A percentile compares a stretch with the other conserved stretches of the same genome.
Conservation (phyloP, 2,888 invertebrate species). For the Lymantria monacha region DNA sequence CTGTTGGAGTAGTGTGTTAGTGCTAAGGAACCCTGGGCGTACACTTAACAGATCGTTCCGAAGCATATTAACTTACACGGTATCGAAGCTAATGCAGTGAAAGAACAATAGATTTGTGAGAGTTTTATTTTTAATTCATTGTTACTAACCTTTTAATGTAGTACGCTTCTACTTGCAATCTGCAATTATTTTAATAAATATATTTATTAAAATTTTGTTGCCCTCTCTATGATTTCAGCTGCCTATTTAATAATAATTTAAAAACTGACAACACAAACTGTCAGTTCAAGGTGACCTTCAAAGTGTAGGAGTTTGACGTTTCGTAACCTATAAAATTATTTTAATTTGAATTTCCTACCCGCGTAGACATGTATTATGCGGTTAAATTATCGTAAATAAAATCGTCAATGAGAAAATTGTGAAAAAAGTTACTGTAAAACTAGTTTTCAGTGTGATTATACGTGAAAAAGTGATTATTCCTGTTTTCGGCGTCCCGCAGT, state of each 20-base stretch:
- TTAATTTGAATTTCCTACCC: constrained; percentile 72
- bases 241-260: not conserved
- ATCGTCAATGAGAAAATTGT: constrained; percentile 38
- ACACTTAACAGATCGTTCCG: too few species aligned
- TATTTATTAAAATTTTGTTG: too few species aligned
- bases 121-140: too few species aligned
- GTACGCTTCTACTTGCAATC: too few species aligned
- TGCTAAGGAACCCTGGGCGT: too few species aligned
- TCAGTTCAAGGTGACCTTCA: constrained; percentile 79
- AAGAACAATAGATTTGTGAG: too few species aligned
- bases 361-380: constrained; percentile 63
- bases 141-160: too few species aligned
- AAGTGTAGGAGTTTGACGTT: constrained; percentile 61
- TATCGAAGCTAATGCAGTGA: too few species aligned
- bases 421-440: constrained; percentile 39
- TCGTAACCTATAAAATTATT: constrained; percentile 60
- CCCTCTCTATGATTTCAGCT: too few species aligned
- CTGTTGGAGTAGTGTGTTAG: too few species aligned
- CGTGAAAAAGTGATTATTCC: constrained; percentile 53
- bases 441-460: constrained; percentile 55
- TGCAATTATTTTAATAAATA: too few species aligned
- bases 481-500: constrained; percentile 16
- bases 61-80: too few species aligned
- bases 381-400: constrained; percentile 51
- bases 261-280: constrained; percentile 31